These are phyloP conservation scores for Calliphora vicina DNA, from an alignment of 1,140 invertebrate species.

Conservation along the genomic window DNA sequence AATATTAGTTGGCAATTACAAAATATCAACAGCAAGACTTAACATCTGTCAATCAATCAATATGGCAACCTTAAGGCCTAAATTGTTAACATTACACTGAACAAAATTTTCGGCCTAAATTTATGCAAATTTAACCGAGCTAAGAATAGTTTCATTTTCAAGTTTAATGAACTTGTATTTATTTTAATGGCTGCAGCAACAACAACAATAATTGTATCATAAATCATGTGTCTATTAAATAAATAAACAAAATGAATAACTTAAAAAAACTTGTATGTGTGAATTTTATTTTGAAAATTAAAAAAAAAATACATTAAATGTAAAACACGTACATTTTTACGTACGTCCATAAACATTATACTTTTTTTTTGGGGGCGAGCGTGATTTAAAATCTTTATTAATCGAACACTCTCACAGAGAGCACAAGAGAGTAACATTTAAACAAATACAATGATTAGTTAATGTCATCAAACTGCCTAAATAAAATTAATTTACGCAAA, in stretches of 20 bases:
- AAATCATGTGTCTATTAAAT: neutral
- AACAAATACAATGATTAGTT: neutral
- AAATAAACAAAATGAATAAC: neutral
- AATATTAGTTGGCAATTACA: neutral
- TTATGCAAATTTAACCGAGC: neutral
- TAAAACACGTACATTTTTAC: neutral
- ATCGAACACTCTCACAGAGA: neutral
- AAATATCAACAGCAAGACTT: neutral
- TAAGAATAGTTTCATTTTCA: neutral
- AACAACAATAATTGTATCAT: neutral
- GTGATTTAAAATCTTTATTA: neutral
- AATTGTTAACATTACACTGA: neutral
- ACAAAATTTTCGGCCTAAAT: neutral
- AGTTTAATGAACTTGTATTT: slow-evolving; percentile 6
- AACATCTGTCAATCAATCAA: neutral
- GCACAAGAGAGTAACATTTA: neutral
- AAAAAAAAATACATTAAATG: neutral
- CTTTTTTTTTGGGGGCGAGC: neutral
- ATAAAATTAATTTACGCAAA: neutral
- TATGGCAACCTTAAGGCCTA: neutral
- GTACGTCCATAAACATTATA: neutral
- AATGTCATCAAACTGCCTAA: neutral
- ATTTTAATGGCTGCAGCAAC: neutral
- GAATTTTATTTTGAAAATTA: neutral
- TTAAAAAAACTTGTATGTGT: neutral